Evolutionary conservation across 2,888 invertebrate genomes (phyloP), one percentile per base, ranked within the genome.

Genomic region (Allophyes oxyacanthae): DNA sequence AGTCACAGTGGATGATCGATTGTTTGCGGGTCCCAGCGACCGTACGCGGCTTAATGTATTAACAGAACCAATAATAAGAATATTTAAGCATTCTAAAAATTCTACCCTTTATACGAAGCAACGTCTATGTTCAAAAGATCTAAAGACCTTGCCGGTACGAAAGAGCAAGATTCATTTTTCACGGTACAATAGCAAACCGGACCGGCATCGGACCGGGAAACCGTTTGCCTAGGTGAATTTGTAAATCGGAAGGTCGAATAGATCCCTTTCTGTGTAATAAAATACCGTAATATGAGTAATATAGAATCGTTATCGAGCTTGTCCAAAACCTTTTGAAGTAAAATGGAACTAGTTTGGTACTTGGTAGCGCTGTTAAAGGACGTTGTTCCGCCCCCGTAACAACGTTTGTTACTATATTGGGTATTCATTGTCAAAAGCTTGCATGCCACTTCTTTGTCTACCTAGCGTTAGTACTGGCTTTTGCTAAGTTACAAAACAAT

Each of bases 161-260:
- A 43, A 52, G 15, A 14, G 40, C 6, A 56, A 56, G 44, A 72
- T 66, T 71, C 67, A 76, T 61, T 62, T 55, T 67, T 64, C 46
- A 71, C 58, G 64, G 58, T 71, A 69, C 61, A 64, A 72, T 62
- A 48, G 37, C 33, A 58, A 54, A 41, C 13, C 51, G 46, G 43
- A 42, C 34, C 34, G 61, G 49, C 26, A n/a, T 37, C 43, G 58
- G 53, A 38, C 54, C 61, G 44, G 40, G 48, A 51, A 57, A 65
- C 52, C 61, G 48, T 68, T 75, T 64, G 62, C 59, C 53, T 62
- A 57, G 63, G 51, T 62, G 55, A 69, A 73, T 66, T 64, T 60
- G 62, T 61, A 58, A 72, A 62, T 62, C 59, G 53, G 36, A 69
- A 61, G 55, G 57, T 62, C 61, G 49, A 53, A 55, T 53, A 46